These are phyloP conservation scores for Pseudoips prasinana DNA, from an alignment of 2,888 invertebrate species.

Conservation along the genomic window DNA sequence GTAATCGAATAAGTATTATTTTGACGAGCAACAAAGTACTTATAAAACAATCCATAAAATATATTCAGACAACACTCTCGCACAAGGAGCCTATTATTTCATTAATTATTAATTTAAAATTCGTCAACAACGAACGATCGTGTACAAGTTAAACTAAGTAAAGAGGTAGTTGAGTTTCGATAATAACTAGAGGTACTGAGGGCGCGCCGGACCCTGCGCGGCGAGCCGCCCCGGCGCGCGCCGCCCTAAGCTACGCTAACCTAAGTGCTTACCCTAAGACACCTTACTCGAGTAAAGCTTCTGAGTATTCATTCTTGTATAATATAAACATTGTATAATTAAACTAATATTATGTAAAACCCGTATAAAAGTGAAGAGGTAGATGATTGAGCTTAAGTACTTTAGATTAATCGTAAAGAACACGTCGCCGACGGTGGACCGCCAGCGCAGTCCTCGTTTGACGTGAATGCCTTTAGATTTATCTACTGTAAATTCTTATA, in stretches of 20 bases:
- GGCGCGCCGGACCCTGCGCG: conserved; percentile 76
- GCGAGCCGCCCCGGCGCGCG: conserved; percentile 67
- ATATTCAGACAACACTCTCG: conserved; percentile 76
- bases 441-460: conserved; percentile 38
- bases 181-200: conserved; percentile 64
- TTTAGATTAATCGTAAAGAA: conserved; percentile 69
- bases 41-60: conserved; percentile 77
- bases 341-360: conserved; percentile 82
- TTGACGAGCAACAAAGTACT: conserved; percentile 64
- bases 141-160: conserved; percentile 72
- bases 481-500: conserved; percentile 60
- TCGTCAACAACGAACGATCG: conserved; percentile 69
- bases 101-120: conserved; percentile 55
- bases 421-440: conserved; percentile 51
- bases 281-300: conserved; percentile 81
- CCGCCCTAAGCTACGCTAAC: conserved; percentile 54
- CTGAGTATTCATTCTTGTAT: conserved; percentile 80
- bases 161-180: conserved; percentile 80
- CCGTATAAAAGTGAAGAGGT: conserved; percentile 82
- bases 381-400: conserved; percentile 81
- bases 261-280: conserved; percentile 59
- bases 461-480: conserved; percentile 39
- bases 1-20: conserved; percentile 41
- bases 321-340: conserved; percentile 77
- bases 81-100: conserved; percentile 51